phyloP scores from a whole-genome alignment of 2,888 invertebrate species.

The Parthenolecanium corni region DNA sequence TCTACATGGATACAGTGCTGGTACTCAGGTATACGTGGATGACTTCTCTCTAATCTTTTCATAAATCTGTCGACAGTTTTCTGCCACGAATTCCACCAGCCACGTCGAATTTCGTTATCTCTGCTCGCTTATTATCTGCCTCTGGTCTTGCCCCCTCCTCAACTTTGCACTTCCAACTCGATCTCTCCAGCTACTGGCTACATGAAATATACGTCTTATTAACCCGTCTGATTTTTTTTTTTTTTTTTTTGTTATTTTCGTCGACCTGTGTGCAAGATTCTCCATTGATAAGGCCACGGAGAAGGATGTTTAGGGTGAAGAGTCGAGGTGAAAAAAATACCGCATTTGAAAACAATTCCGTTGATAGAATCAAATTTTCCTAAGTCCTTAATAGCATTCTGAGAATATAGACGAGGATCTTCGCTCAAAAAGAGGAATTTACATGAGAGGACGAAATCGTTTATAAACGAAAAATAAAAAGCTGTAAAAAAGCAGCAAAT shows the following conservation, averaged over 20 bases:
- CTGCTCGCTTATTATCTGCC: neutral
- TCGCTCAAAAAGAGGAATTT: neutral
- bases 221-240: neutral
- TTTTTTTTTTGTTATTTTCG: too few relatives aligned
- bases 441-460: neutral
- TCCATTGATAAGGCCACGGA: neutral
- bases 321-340: slow-evolving; percentile 4
- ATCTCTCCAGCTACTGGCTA: neutral
- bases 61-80: slow-evolving; percentile 20
- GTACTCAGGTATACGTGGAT: neutral
- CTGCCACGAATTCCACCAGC: slow-evolving; percentile 12
- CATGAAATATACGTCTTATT: neutral
- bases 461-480: too few relatives aligned
- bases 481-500: too few relatives aligned
- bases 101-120: neutral
- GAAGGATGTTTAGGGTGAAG: neutral
- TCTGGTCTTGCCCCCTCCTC: neutral
- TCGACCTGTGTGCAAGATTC: neutral
- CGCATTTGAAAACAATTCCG: neutral
- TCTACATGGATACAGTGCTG: too few relatives aligned
- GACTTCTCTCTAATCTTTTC: slow-evolving; percentile 1
- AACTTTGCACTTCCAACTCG: neutral
- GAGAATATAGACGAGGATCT: neutral
- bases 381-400: slow-evolving; percentile 6
- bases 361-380: slow-evolving; percentile 17